Percentiles rank a stretch among this genome's conserved stretches.
Evolutionary conservation across 2,888 invertebrate species (phyloP).

Genomic region (Drosophila paranaensis): DNA sequence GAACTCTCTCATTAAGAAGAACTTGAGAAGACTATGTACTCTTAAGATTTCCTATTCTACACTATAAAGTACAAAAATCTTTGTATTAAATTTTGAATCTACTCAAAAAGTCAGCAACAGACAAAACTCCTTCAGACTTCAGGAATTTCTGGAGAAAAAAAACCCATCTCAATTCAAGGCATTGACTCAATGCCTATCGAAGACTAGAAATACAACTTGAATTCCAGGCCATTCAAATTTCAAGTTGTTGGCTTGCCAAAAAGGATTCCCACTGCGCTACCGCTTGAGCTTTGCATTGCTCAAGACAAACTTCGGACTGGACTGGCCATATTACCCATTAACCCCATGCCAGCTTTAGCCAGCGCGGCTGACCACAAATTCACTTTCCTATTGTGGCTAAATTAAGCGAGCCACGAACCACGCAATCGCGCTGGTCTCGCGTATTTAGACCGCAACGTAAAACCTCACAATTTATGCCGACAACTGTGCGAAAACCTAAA

Average conservation of each 20-base stretch:
- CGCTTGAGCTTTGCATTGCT: constrained; percentile 1
- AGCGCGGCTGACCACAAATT: constrained; percentile 45
- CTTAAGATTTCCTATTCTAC: too few relatives aligned
- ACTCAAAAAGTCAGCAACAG: neutral
- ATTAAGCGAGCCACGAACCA: constrained; percentile 12
- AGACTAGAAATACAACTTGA: neutral
- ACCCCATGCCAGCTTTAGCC: constrained; percentile 16
- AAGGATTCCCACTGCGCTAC: constrained; percentile 2
- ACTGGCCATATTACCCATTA: constrained; percentile 23
- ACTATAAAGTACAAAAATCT: neutral
- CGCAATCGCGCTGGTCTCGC: constrained; percentile 9
- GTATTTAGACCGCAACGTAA: constrained; percentile 55
- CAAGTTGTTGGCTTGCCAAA: neutral
- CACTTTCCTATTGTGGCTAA: constrained; percentile 49
- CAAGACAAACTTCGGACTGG: constrained; percentile 1
- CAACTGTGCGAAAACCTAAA: constrained; percentile 65
- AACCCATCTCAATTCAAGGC: too few relatives aligned
- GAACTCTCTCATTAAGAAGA: too few relatives aligned
- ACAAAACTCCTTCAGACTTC: neutral
- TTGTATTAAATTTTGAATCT: neutral
- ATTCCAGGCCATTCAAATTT: neutral
- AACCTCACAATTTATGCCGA: constrained; percentile 61
- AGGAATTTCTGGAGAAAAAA: too few relatives aligned
- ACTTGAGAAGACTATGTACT: too few relatives aligned
- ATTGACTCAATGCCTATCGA: neutral